Evolutionary conservation across 1,140 invertebrate species (phyloP).

Genomic region (Trachymyrmex septentrionalis): DNA sequence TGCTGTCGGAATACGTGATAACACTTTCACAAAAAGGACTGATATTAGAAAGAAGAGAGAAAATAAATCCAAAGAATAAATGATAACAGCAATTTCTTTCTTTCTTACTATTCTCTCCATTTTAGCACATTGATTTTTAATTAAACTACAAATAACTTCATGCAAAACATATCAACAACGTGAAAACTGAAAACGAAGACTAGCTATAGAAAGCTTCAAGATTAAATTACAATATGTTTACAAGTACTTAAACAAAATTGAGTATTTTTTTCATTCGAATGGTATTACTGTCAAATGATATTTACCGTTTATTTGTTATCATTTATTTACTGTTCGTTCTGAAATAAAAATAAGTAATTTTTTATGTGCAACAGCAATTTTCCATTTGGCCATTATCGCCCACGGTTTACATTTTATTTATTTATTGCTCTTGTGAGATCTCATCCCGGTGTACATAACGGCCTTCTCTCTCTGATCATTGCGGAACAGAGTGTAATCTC

Average conservation of each 20-base stretch:
- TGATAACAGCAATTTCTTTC: not conserved
- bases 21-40: no score
- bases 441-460: conserved; percentile 6
- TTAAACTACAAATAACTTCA: not conserved
- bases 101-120: not conserved
- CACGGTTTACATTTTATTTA: not conserved
- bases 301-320: not conserved
- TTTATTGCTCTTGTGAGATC: not conserved
- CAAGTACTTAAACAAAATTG: not conserved
- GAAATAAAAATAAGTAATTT: not conserved
- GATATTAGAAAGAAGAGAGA: not conserved
- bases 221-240: not conserved
- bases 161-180: not conserved
- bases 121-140: not conserved
- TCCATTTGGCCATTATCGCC: not conserved
- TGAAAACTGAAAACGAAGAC: not conserved
- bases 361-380: conserved; percentile 7
- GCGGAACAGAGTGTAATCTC: conserved; percentile 26
- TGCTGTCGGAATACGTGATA: not conserved
- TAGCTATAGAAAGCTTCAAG: not conserved
- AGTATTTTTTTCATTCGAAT: no score
- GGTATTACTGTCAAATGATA: not conserved
- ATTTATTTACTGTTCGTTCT: not conserved
- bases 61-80: not conserved
- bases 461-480: conserved; percentile 15